Conservation (phyloP, 2,113 vertebrate species). For the Dinomys branickii region DNA sequence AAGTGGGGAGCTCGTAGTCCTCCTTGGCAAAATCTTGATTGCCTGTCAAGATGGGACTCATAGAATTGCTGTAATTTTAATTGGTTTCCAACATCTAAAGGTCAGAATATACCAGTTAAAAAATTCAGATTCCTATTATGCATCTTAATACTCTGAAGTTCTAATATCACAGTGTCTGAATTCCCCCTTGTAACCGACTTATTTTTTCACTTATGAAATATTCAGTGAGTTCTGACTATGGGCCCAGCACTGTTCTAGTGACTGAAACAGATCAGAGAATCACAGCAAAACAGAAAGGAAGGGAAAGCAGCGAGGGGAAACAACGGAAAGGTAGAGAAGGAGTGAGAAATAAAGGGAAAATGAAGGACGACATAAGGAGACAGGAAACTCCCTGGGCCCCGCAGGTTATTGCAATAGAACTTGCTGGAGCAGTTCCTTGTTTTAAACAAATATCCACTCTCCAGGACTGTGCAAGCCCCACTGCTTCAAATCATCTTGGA, state of each 20-base stretch:
- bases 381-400: background rate
- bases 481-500: background rate
- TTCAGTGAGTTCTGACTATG: background rate
- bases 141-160: background rate
- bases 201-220: background rate
- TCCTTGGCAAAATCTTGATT: background rate
- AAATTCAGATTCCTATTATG: background rate
- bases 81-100: background rate
- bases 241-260: background rate
- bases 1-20: background rate
- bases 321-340: background rate
- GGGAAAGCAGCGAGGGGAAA: background rate
- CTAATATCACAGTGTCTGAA: background rate
- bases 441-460: background rate
- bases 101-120: background rate
- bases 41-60: background rate
- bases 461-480: rapidly evolving
- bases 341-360: background rate
- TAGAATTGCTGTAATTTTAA: conserved; percentile 9
- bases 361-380: too few relatives aligned
- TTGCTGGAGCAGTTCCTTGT: background rate
- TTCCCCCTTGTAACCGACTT: background rate
- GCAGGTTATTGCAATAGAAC: background rate
- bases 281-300: background rate
- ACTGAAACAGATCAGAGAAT: background rate